These are phyloP conservation scores for Megaptera novaeangliae DNA, from an alignment of 2,113 vertebrate genomes.

Conservation along the genomic window DNA sequence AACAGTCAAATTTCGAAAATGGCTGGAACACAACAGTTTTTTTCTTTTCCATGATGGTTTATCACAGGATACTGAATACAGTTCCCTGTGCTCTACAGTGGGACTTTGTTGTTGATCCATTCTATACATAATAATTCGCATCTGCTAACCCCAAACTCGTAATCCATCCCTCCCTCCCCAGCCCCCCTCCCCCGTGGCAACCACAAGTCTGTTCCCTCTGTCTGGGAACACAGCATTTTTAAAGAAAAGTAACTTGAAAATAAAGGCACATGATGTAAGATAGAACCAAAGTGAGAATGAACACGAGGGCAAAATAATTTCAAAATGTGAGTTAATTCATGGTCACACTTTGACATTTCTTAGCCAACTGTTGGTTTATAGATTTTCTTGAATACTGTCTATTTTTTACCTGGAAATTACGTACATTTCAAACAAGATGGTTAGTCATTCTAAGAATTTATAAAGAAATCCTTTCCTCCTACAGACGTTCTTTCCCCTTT, in stretches of 20 bases:
- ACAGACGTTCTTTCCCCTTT: not conserved
- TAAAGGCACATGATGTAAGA: not conserved
- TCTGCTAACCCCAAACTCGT: too few relatives aligned
- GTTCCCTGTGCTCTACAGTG: too few relatives aligned
- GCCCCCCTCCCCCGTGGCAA: too few relatives aligned
- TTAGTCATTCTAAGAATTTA: not conserved
- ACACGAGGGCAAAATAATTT: not conserved
- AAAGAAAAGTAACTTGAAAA: not conserved
- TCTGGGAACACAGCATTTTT: not conserved
- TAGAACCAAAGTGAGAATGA: not conserved
- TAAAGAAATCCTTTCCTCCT: not conserved
- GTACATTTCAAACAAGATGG: too few relatives aligned
- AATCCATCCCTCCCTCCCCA: too few relatives aligned
- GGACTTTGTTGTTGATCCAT: too few relatives aligned
- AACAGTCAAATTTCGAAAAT: not conserved
- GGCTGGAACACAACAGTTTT: too few relatives aligned
- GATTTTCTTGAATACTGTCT: not conserved
- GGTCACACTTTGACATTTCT: not conserved
- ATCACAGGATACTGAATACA: too few relatives aligned
- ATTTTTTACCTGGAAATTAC: not conserved
- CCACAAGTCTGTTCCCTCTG: too few relatives aligned
- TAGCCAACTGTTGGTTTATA: too few relatives aligned
- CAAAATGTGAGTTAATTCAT: not conserved
- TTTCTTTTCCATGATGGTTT: too few relatives aligned
- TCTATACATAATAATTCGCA: too few relatives aligned